Percentiles rank a stretch among this genome's conserved stretches.
phyloP scores from a whole-genome alignment of 2,113 vertebrate genomes.

The Salvelinus namaycush region DNA sequence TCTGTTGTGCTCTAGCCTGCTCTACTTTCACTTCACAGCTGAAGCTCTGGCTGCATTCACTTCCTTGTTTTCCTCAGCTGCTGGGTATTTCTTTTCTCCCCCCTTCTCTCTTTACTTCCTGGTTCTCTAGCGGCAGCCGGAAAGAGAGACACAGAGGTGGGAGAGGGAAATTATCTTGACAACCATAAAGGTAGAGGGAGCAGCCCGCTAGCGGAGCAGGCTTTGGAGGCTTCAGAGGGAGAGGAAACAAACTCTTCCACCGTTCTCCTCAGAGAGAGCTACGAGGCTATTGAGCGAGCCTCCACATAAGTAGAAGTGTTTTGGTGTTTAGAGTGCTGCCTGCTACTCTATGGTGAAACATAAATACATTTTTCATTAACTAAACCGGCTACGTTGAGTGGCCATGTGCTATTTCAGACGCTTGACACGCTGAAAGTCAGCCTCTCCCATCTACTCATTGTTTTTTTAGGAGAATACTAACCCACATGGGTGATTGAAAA shows the following conservation, averaged over 20 bases:
- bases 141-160: conserved; percentile 48
- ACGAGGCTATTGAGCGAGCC: conserved; percentile 51
- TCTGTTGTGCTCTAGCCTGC: not conserved
- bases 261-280: conserved; percentile 32
- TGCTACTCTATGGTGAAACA: conserved; percentile 42
- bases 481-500: too few relatives aligned
- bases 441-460: too few relatives aligned
- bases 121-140: conserved; percentile 22
- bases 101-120: conserved; percentile 38
- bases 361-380: conserved; percentile 38
- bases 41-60: conserved; percentile 50
- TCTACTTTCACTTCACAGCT: conserved; percentile 29
- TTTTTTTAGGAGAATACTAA: too few relatives aligned
- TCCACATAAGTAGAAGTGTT: conserved; percentile 39
- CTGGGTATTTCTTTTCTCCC: conserved; percentile 24
- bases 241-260: conserved; percentile 34
- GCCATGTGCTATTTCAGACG: too few relatives aligned
- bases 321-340: conserved; percentile 17
- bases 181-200: not conserved
- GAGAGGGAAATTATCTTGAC: conserved; percentile 33
- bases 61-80: conserved; percentile 64
- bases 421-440: too few relatives aligned
- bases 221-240: conserved; percentile 48
- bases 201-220: conserved; percentile 18
- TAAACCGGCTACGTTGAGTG: too few relatives aligned